Evolutionary conservation across 2,113 vertebrate species (phyloP).

Genomic region (Eubucco bourcierii): DNA sequence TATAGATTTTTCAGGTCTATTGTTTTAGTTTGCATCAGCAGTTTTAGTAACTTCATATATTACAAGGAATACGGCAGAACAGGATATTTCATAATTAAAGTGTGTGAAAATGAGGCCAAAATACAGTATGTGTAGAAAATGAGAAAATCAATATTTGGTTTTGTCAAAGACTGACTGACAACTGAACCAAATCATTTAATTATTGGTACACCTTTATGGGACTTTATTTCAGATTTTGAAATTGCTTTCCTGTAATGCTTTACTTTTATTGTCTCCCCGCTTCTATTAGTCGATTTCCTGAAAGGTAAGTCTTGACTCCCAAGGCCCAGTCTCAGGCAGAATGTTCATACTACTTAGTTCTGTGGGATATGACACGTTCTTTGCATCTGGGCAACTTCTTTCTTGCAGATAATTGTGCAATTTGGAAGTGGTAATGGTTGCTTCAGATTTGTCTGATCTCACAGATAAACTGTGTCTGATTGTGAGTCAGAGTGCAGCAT

Average conservation of each 20-base stretch:
- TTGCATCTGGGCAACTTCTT: background rate
- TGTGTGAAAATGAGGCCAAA: background rate
- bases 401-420: background rate
- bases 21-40: background rate
- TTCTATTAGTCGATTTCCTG: background rate
- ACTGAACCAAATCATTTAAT: background rate
- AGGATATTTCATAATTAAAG: background rate
- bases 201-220: background rate
- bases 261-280: background rate
- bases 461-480: background rate
- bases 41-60: background rate
- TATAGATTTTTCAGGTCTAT: background rate
- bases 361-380: background rate
- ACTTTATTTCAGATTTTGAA: background rate
- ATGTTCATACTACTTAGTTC: background rate
- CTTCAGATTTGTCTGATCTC: background rate
- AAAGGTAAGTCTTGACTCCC: background rate
- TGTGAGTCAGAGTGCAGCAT: background rate
- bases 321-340: background rate
- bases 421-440: background rate
- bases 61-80: rapidly evolving
- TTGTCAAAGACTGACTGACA: background rate
- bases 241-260: background rate
- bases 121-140: background rate
- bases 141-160: background rate